Evolutionary conservation across 2,888 invertebrate species (phyloP), one percentile per base, ranked within the genome.

Genomic region (Alsophila aescularia): DNA sequence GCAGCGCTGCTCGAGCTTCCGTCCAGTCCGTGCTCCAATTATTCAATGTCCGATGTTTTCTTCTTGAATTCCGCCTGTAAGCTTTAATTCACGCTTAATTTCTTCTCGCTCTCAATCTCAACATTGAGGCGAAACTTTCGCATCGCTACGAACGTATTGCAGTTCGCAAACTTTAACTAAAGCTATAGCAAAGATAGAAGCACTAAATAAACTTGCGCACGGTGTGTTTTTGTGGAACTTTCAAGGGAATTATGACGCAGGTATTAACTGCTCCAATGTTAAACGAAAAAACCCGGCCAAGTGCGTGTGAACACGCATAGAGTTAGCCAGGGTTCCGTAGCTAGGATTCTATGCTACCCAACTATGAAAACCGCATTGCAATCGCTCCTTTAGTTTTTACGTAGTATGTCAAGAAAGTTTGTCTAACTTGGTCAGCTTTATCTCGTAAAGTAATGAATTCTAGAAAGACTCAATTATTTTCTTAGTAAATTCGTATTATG

Each of bases 101-200:
- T 71, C 72, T 70, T 78, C 75, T 84, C 78, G 74, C 82, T 85
- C 78, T 80, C 79, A 84, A 84, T 83, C 78, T 77, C 75, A 74
- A 75, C 75, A 78, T 73, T 69, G 61, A 31, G 59, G 27, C 51
- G 65, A 75, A 83, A 83, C 71, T 83, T 81, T 66, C 52, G 70
- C 72, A 73, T 79, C 79, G 78, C 76, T 73, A 71, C 55, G 56
- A 72, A 70, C 59, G n/a, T n/a, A 59, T 72, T 61, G 63, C 74
- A 73, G 76, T 73, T 72, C 60, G 65, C 62, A 70, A 63, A 74
- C 72, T 74, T 68, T 66, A 69, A 63, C 70, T 64, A 70, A 72
- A 72, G 72, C 64, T 74, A 66, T 54, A 74, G 77, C 74, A 76
- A 75, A 73, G 75, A 77, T 67, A 70, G 70, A 66, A 75, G 74